These are phyloP conservation scores for Gastrophysa polygoni DNA, from an alignment of 2,888 invertebrate genomes.

Conservation along the genomic window DNA sequence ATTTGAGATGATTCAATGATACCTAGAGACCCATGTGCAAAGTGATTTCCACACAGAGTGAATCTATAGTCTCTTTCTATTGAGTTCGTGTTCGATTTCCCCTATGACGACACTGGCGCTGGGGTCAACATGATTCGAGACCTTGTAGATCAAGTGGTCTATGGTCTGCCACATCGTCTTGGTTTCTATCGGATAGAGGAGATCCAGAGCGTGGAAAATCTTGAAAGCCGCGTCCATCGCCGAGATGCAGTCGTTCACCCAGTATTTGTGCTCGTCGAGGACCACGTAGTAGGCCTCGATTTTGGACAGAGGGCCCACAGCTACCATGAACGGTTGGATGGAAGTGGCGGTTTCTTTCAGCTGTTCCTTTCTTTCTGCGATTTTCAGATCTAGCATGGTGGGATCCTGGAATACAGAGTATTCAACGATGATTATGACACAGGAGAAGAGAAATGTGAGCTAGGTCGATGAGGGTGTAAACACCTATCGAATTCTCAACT, in stretches of 20 bases:
- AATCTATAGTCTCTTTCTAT: neutral
- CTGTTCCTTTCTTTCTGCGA: constrained; percentile 9
- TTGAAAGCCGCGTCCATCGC: constrained; percentile 20
- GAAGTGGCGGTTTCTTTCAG: constrained; percentile 9
- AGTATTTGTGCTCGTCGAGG: constrained; percentile 12
- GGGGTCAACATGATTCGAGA: constrained; percentile 7
- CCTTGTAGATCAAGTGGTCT: constrained; percentile 19
- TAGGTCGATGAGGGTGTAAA: too few relatives aligned
- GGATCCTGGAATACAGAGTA: constrained; percentile 10
- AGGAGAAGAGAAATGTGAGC: too few relatives aligned
- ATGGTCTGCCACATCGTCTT: constrained; percentile 18
- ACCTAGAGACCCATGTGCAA: too few relatives aligned
- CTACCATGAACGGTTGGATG: constrained; percentile 19
- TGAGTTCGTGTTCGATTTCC: constrained; percentile 4
- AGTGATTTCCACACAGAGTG: too few relatives aligned
- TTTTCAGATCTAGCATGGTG: constrained; percentile 8
- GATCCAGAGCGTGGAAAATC: constrained; percentile 18
- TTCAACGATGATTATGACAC: too few relatives aligned
- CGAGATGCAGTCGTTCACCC: constrained; percentile 12
- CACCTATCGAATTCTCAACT: too few relatives aligned
- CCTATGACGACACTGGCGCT: constrained; percentile 18
- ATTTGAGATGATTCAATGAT: too few relatives aligned
- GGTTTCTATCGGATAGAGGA: constrained; percentile 15
- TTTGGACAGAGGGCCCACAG: constrained; percentile 12
- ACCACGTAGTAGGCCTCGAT: constrained; percentile 16